A percentile compares a stretch with the other conserved stretches of the same genome.
Evolutionary conservation across 1,140 invertebrate genomes (phyloP).

Genomic region (Paracyclopina nana): DNA sequence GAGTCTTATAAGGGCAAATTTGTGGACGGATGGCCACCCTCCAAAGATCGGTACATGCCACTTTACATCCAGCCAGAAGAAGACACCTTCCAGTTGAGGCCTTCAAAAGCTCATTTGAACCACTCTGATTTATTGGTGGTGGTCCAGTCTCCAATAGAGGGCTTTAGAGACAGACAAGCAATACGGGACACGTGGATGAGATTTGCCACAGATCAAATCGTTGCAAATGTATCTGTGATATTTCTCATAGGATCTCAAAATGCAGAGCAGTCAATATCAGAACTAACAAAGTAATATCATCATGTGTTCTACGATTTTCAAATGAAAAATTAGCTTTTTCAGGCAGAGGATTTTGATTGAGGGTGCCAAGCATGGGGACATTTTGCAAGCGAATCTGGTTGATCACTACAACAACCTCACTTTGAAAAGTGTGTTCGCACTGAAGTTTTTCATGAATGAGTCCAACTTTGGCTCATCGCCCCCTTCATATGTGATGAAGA

Average conservation of each 20-base stretch:
- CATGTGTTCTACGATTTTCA: no score
- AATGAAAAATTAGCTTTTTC: no score
- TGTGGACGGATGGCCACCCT: background rate
- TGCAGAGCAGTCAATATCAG: no score
- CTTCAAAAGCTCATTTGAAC: background rate
- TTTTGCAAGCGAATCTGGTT: conserved; percentile 42
- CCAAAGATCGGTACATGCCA: background rate
- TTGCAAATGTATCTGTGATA: conserved; percentile 39
- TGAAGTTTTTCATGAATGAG: conserved; percentile 43
- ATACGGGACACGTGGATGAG: background rate
- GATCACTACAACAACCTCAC: conserved; percentile 73
- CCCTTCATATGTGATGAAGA: conserved; percentile 54
- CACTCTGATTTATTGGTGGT: background rate
- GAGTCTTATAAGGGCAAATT: background rate
- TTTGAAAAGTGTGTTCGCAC: conserved; percentile 57
- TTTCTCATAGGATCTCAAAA: conserved; percentile 44
- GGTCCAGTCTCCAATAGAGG: background rate
- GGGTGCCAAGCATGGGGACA: conserved; percentile 22
- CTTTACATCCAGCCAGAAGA: background rate
- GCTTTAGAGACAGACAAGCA: background rate
- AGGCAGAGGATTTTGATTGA: conserved; percentile 21
- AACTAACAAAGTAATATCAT: no score
- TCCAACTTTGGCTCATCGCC: conserved; percentile 50
- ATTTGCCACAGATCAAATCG: background rate
- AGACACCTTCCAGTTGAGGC: background rate